Conservation (phyloP, 2,113 vertebrate genomes). For the Rutilus rutilus region DNA sequence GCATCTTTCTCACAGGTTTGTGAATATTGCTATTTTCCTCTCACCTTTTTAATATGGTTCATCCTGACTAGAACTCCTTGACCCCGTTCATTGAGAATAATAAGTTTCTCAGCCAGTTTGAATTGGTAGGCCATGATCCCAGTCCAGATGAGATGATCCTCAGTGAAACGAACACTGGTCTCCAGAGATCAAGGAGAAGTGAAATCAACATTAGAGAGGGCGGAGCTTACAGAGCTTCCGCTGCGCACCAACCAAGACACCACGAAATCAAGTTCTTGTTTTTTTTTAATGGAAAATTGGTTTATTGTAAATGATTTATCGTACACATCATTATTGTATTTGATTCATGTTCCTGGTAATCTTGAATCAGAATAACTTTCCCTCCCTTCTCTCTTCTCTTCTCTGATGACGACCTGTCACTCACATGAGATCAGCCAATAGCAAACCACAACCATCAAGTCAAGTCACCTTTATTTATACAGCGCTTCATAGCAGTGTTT, state of each 20-base stretch:
- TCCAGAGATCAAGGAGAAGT: neutral
- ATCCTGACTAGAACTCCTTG: constrained; percentile 87
- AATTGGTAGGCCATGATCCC: constrained; percentile 83
- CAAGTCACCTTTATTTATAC: too few relatives aligned
- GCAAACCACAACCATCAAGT: too few relatives aligned
- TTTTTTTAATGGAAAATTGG: too few relatives aligned
- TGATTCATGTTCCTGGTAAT: too few relatives aligned
- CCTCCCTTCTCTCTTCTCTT: too few relatives aligned
- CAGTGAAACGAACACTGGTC: neutral
- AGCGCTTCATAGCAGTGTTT: too few relatives aligned
- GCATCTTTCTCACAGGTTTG: neutral
- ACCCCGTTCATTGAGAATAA: constrained; percentile 88
- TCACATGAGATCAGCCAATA: too few relatives aligned
- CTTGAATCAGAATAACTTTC: too few relatives aligned
- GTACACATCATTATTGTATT: too few relatives aligned
- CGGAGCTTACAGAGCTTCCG: constrained; percentile 7
- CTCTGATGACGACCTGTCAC: too few relatives aligned
- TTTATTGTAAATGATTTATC: too few relatives aligned
- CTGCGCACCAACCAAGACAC: neutral
- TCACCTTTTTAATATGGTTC: constrained; percentile 94
- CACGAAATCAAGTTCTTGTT: too few relatives aligned
- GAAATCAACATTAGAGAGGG: constrained; percentile 19
- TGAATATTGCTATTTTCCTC: constrained; percentile 43
- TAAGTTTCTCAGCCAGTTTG: constrained; percentile 92
- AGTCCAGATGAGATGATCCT: neutral